Base-by-base conservation (phyloP, 2,888 invertebrate genomes). In the Antheraea yamamai region DNA sequence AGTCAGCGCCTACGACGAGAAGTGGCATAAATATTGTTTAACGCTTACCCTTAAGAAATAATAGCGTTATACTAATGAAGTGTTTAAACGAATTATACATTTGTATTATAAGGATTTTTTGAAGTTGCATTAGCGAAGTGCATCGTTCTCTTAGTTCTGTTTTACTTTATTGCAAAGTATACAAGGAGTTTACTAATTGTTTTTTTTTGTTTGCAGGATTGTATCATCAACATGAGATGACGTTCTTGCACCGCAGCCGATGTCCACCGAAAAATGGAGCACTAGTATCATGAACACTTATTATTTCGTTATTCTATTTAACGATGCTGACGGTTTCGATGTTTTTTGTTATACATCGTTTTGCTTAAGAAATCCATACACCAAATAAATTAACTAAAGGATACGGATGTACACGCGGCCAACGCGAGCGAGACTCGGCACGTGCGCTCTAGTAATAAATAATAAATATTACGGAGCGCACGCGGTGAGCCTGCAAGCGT, bases 321-420 rank as follows among this genome's bases (percentile, higher is more conserved):
- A 39, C 16, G 70, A 39, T 70, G 70, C 35, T 39, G 76, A 86
- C 80, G 81, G 81, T 77, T 80, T 81, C 84, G 85, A 84, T 82
- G 82, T 16, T 66, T 76, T 79, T 77, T 70, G 4, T 51, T 71
- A 66, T 66, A 4, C 61, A 72, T 20, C 3, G 72, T 52, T 26
- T 52, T 23, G 18, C 39, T 18, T 72, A 35, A 51, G 72, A 75
- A 75, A 70, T 18, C 4, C 52, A 68, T 39, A 20, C 20, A 20
- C 23, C 55, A 55, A 75, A 75, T 75, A 70, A 70, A 72, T 26
- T 78, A 78, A 75, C 55, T 66, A 68, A 76, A 51, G 16, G 18
- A 47, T 85, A 86, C 84, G 86, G 88, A 79, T 74, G 89, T 92
- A 79, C 88, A 84, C 80, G 80, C 83, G 92, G 91, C 86, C 78